Evolutionary conservation across 2,888 invertebrate genomes (phyloP), one percentile per base, ranked within the genome.

Genomic region (Neoascia interrupta): DNA sequence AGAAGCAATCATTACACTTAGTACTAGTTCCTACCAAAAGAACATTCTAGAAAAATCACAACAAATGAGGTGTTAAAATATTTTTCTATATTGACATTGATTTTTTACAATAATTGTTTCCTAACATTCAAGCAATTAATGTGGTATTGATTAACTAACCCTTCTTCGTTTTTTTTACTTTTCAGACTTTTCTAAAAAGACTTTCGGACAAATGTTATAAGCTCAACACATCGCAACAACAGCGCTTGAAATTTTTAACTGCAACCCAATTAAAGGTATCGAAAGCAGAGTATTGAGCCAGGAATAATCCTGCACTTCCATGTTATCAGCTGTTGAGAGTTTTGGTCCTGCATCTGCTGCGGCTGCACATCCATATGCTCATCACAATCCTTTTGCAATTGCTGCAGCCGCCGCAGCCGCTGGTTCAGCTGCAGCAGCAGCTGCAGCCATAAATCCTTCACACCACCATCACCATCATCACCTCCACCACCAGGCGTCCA

Each of bases 251-350:
- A n/a, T n/a, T n/a, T n/a, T n/a, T n/a, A n/a, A n/a, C n/a, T n/a
- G n/a, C n/a, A n/a, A n/a, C n/a, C n/a, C n/a, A n/a, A n/a, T n/a
- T n/a, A 37, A 43, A 49, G 11, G 36, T 53, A 23, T 41, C 13
- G 4, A 53, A 37, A 26, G 31, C 18, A 13, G 34, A 21, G 49
- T 54, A 68, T 37, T 61, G 43, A 37, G 18, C 11, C 31, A 61
- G 23, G 43, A 54, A 56, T 31, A 60, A 66, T 66, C 64, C 64
- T 56, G 72, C 79, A 73, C 75, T 82, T 82, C 84, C 84, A 85
- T 85, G 85, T 83, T 84, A 84, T 85, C 84, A 75, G 84, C 85
- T 81, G 84, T 84, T 83, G 84, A 84, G 66, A 84, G 81, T 81
- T 84, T 84, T 81, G 82, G 83, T 72, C 76, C 84, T 70, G 83